Conservation (phyloP, 2,888 invertebrate species). For the Mylabris sibirica region DNA sequence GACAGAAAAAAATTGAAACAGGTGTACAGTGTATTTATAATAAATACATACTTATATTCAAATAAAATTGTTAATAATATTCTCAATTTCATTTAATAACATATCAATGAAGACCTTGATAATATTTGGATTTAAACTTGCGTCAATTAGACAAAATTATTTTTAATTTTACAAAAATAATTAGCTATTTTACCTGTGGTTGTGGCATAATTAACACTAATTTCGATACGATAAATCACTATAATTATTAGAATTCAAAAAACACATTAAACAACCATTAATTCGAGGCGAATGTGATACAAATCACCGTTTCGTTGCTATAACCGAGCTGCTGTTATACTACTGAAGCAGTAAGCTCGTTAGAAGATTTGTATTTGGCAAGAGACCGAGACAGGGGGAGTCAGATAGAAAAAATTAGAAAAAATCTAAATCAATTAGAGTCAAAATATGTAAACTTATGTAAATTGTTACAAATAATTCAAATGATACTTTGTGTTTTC, state of each 20-base stretch:
- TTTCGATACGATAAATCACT: too few relatives aligned
- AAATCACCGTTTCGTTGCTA: background rate
- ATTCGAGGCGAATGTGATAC: too few relatives aligned
- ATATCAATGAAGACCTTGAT: background rate
- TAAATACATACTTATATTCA: background rate
- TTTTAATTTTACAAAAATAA: background rate
- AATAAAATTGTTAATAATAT: background rate
- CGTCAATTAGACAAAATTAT: too few relatives aligned
- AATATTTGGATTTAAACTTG: background rate
- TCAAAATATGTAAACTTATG: background rate
- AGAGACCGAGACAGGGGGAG: background rate
- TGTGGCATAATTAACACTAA: background rate
- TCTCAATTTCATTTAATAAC: background rate
- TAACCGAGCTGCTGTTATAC: background rate
- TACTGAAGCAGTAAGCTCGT: constrained; percentile 2
- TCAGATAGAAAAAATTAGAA: background rate
- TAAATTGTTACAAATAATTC: background rate
- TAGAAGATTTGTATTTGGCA: constrained; percentile 13
- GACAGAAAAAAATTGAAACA: constrained; percentile 25
- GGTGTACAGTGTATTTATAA: constrained; percentile 19
- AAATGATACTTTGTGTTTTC: background rate
- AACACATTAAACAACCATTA: background rate
- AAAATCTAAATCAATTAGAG: background rate
- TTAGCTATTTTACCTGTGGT: background rate
- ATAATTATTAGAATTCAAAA: background rate